A percentile compares a stretch with the other conserved stretches of the same genome.
phyloP scores from a whole-genome alignment of 2,113 vertebrate genomes.

The Sula dactylatra region DNA sequence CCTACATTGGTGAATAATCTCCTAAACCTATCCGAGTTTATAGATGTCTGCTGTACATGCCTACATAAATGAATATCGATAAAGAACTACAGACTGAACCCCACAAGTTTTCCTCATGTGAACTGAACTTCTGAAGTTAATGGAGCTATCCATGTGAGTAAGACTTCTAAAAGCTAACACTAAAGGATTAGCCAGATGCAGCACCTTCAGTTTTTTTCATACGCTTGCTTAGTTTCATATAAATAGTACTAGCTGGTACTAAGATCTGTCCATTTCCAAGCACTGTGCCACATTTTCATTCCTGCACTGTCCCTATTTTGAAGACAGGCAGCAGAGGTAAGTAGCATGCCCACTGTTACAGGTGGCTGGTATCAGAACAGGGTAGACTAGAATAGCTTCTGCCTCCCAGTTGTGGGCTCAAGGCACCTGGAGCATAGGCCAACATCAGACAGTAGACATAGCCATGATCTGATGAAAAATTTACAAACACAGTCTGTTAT shows the following conservation, averaged over 20 bases:
- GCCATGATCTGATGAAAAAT: background rate
- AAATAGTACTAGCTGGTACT: background rate
- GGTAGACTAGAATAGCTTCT: background rate
- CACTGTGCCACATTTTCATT: background rate
- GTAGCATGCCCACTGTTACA: background rate
- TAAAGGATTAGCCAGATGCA: background rate
- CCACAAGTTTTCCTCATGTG: background rate
- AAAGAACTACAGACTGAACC: background rate
- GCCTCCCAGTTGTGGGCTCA: background rate
- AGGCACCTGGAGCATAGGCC: background rate
- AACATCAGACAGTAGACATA: background rate
- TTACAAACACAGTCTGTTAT: background rate
- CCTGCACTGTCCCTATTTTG: background rate
- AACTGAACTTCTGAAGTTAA: background rate
- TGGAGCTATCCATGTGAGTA: background rate
- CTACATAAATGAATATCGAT: background rate
- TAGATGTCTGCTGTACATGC: background rate
- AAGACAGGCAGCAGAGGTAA: background rate
- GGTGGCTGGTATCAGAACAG: background rate
- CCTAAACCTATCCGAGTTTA: background rate
- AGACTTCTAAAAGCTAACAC: background rate
- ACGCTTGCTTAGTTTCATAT: background rate
- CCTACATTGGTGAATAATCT: background rate
- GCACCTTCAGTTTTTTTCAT: background rate
- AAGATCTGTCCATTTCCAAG: background rate